These are phyloP conservation scores for Microcebus murinus DNA, from an alignment of 2,113 vertebrate genomes.

Conservation along the genomic window DNA sequence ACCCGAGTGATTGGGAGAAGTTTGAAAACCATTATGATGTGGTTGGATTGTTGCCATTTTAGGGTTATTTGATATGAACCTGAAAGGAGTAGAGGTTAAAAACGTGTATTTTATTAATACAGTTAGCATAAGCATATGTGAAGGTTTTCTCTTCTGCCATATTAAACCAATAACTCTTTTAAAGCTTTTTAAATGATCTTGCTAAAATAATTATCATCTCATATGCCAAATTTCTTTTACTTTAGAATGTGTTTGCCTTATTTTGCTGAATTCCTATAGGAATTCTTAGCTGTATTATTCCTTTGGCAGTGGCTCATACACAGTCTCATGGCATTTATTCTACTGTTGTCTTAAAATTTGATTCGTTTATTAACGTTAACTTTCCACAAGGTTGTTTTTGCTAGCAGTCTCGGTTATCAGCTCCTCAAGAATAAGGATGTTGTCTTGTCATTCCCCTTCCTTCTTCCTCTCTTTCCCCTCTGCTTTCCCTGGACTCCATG, in stretches of 20 bases:
- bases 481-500: not conserved
- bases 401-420: not conserved
- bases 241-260: not conserved
- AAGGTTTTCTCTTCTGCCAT: not conserved
- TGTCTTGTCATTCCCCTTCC: not conserved
- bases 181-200: constrained; percentile 37
- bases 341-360: not conserved
- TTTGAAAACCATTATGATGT: constrained; percentile 14
- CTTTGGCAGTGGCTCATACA: not conserved
- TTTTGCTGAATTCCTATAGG: constrained; percentile 12
- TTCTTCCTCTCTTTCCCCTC: not conserved
- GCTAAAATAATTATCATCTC: not conserved
- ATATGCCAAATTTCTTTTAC: not conserved
- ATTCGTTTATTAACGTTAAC: not conserved
- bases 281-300: constrained; percentile 16
- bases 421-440: not conserved
- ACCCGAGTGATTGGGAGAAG: not conserved
- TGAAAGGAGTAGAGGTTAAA: not conserved
- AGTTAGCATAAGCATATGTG: not conserved
- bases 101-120: not conserved
- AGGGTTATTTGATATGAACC: constrained; percentile 23
- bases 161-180: not conserved
- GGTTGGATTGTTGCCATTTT: not conserved
- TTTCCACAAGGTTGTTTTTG: not conserved
- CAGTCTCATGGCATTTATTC: not conserved